Percentiles rank a stretch among this genome's conserved stretches.
Evolutionary conservation across 1,140 invertebrate species (phyloP).

Genomic region (Acyrthosiphon pisum): DNA sequence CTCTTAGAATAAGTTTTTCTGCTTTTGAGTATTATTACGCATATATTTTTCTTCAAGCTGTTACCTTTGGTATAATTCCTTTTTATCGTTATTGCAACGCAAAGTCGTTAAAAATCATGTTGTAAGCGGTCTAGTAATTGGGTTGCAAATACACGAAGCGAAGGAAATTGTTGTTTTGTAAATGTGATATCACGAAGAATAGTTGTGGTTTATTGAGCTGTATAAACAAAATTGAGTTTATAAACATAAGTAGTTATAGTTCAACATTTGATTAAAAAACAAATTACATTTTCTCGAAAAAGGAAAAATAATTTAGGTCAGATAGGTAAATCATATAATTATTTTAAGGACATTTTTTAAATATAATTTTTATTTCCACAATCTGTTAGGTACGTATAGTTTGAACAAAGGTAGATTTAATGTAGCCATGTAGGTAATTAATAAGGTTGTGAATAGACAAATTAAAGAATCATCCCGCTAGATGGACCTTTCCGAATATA

Average conservation of each 20-base stretch:
- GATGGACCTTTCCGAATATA: not conserved
- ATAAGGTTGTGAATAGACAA: not conserved
- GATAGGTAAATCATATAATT: not conserved
- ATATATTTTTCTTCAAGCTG: conserved; percentile 39
- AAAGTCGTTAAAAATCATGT: conserved; percentile 49
- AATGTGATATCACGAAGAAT: not conserved
- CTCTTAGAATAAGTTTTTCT: conserved; percentile 16
- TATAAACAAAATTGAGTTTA: not conserved
- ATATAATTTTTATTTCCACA: not conserved
- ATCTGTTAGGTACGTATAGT: not conserved
- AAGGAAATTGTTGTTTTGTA: conserved; percentile 10
- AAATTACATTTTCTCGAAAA: not conserved
- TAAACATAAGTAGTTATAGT: not conserved
- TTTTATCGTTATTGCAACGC: conserved; percentile 27
- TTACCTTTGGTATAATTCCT: conserved; percentile 39
- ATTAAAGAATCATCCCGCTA: not conserved
- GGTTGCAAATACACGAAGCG: not conserved
- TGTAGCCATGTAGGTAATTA: not conserved
- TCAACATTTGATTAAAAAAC: not conserved
- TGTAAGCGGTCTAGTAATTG: conserved; percentile 49
- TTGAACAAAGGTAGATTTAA: not conserved
- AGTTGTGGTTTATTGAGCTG: not conserved
- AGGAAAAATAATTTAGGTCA: not conserved
- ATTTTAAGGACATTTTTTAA: not conserved
- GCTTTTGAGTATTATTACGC: conserved; percentile 25